These are phyloP conservation scores for Tribolium madens DNA, from an alignment of 1,140 invertebrate species.

Conservation along the genomic window DNA sequence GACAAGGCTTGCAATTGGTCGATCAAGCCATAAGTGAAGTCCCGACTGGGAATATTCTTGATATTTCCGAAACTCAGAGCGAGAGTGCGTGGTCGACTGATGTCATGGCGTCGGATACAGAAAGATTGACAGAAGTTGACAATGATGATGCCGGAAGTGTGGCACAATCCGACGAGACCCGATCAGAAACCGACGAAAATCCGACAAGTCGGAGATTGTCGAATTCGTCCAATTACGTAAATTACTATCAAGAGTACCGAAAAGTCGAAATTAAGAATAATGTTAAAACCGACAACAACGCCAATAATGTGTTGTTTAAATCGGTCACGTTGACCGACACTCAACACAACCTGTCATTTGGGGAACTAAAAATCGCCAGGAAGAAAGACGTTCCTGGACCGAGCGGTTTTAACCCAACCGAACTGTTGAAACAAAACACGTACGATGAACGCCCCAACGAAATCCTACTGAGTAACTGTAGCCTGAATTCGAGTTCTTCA, in stretches of 20 bases:
- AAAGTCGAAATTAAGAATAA: conserved; percentile 41
- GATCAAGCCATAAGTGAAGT: conserved; percentile 58
- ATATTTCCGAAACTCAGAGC: conserved; percentile 91
- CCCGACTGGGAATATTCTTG: conserved; percentile 67
- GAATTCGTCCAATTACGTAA: conserved; percentile 54
- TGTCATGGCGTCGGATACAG: conserved; percentile 94
- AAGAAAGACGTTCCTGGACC: conserved; percentile 52
- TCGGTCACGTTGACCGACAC: conserved; percentile 18
- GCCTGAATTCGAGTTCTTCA: conserved; percentile 64
- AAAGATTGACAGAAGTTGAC: conserved; percentile 89
- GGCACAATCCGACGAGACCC: conserved; percentile 78
- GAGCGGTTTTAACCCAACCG: conserved; percentile 53
- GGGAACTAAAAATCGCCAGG: not conserved
- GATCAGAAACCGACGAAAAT: conserved; percentile 72
- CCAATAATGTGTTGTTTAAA: conserved; percentile 62
- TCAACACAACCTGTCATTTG: conserved; percentile 23
- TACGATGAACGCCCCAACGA: conserved; percentile 58
- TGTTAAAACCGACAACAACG: conserved; percentile 63
- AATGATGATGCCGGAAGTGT: conserved; percentile 85
- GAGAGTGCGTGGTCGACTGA: conserved; percentile 97
- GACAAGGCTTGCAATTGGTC: conserved; percentile 65
- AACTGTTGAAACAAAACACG: conserved; percentile 45
- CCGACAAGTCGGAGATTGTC: conserved; percentile 53
- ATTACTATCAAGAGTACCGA: conserved; percentile 40
- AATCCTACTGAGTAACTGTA: conserved; percentile 63